These are phyloP conservation scores for Macrotrachela quadricornifera DNA, from an alignment of 1,140 invertebrate species.

Conservation along the genomic window DNA sequence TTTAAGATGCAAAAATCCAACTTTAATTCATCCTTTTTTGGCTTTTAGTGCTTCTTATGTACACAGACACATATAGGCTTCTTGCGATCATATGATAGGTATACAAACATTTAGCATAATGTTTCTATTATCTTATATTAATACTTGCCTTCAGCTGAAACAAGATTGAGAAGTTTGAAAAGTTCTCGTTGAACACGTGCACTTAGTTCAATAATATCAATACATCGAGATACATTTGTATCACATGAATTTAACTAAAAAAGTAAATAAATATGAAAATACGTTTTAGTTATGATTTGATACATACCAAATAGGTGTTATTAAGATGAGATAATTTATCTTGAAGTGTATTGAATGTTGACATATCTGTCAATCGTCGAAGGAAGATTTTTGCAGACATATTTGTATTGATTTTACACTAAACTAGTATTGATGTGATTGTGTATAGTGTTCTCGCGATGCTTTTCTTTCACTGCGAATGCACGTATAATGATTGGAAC, in stretches of 20 bases:
- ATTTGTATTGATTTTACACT: no score
- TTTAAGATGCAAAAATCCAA: no score
- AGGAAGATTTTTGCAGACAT: constrained; percentile 11
- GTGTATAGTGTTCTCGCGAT: no score
- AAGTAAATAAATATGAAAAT: neutral
- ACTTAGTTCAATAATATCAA: constrained; percentile 28
- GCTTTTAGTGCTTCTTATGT: no score
- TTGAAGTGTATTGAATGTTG: constrained; percentile 23
- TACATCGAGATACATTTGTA: constrained; percentile 25
- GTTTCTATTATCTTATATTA: no score
- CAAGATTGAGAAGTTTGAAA: constrained; percentile 24
- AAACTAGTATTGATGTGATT: no score
- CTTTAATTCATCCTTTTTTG: no score
- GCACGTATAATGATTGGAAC: no score
- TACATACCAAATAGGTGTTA: neutral
- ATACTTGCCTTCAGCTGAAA: constrained; percentile 20
- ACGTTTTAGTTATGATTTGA: neutral
- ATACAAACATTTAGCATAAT: no score
- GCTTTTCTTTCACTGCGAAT: no score
- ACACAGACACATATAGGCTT: no score
- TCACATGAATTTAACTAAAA: constrained; percentile 27
- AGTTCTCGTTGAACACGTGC: constrained; percentile 27
- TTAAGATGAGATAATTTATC: constrained; percentile 13
- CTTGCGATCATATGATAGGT: no score
- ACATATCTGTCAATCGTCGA: constrained; percentile 23